Conservation (phyloP, 2,113 vertebrate genomes). For the Bubo blakistoni region DNA sequence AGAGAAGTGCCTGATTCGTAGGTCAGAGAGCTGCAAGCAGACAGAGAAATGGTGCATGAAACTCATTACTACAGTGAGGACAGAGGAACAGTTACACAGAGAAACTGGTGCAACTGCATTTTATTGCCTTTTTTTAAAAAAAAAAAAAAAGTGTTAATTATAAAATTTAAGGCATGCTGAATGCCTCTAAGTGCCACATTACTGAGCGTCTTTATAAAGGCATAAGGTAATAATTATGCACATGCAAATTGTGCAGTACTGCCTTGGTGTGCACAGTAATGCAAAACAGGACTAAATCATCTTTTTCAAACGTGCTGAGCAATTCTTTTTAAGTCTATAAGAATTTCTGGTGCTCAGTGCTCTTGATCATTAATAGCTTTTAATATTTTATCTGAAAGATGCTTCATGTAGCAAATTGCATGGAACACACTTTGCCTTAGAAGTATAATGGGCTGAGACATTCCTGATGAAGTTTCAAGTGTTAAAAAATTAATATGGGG, state of each 20-base stretch:
- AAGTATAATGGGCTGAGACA: background rate
- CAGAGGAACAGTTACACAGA: background rate
- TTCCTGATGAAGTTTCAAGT: background rate
- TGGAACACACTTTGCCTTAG: background rate
- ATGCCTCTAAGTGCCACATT: background rate
- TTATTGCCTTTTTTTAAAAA: background rate
- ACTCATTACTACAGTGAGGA: background rate
- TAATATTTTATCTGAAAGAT: conserved; percentile 10
- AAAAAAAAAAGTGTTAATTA: background rate
- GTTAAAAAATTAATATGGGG: background rate
- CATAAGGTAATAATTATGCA: background rate
- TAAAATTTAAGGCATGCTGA: background rate
- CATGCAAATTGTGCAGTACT: background rate
- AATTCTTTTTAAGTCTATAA: background rate
- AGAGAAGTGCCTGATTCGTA: background rate
- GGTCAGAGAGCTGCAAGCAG: background rate
- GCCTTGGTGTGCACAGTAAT: background rate
- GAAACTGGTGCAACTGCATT: background rate
- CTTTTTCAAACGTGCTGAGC: background rate
- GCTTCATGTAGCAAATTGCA: background rate
- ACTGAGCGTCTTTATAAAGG: background rate
- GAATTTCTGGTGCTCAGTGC: background rate
- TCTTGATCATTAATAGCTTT: background rate
- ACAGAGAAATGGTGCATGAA: background rate
- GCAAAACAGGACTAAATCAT: background rate